Conservation (phyloP, 2,888 invertebrate genomes). For the Caenorhabditis wallacei region DNA sequence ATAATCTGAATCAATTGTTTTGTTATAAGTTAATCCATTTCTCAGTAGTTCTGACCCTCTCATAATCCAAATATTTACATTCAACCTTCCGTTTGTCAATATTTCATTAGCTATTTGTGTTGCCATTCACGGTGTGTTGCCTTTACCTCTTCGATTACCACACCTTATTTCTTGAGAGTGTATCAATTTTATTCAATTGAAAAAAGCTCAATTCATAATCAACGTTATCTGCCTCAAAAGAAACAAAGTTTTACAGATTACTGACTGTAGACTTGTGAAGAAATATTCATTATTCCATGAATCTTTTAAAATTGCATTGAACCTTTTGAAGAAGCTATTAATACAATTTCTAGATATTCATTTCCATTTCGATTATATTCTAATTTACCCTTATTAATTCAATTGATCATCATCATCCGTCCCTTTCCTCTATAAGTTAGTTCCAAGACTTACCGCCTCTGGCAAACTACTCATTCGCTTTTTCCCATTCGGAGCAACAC, state of each 20-base stretch:
- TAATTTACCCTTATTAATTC: constrained; percentile 19
- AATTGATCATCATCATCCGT: constrained; percentile 14
- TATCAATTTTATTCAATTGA: constrained; percentile 14
- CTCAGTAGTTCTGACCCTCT: constrained; percentile 20
- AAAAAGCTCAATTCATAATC: background rate
- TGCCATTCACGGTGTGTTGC: constrained; percentile 36
- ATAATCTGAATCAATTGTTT: background rate
- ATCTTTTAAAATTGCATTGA: background rate
- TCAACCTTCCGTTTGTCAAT: constrained; percentile 48
- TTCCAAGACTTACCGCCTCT: constrained; percentile 35
- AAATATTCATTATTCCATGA: background rate
- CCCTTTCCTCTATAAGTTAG: constrained; percentile 12
- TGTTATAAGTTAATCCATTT: constrained; percentile 1
- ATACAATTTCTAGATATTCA: background rate
- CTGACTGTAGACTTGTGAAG: background rate
- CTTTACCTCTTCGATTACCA: constrained; percentile 18
- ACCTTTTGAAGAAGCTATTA: too few relatives aligned
- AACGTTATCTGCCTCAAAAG: background rate
- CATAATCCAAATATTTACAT: constrained; percentile 50
- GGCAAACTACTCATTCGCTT: constrained; percentile 40
- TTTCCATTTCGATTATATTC: background rate
- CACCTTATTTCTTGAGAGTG: constrained; percentile 41
- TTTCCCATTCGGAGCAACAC: constrained; percentile 36
- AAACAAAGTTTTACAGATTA: too few relatives aligned
- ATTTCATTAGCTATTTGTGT: constrained; percentile 59